phyloP scores from a whole-genome alignment of 2,797 vertebrate genomes.

The Alcedo atthis region DNA sequence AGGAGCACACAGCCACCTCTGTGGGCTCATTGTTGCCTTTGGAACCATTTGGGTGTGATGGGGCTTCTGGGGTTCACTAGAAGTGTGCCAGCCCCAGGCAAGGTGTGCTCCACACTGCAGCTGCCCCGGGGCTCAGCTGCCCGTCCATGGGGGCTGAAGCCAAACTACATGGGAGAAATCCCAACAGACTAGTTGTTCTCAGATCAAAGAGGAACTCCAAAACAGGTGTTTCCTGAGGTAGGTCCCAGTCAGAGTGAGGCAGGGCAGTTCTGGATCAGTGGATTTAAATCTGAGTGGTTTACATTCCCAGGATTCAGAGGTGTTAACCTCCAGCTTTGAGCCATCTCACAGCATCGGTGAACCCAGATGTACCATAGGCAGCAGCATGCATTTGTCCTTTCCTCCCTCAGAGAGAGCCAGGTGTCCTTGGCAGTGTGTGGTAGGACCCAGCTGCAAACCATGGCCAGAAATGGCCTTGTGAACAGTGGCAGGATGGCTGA shows the following conservation, averaged over 20 bases:
- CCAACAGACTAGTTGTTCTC: not conserved
- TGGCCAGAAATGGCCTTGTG: not conserved
- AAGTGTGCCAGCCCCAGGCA: not conserved
- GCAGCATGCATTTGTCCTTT: not conserved
- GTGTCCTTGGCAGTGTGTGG: not conserved
- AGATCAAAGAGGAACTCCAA: not conserved
- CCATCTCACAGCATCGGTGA: not conserved
- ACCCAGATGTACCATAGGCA: not conserved
- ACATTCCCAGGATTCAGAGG: not conserved
- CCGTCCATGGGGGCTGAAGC: not conserved
- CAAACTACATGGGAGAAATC: not conserved
- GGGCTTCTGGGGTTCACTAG: not conserved
- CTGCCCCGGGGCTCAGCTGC: not conserved
- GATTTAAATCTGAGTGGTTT: not conserved
- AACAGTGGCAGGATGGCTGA: not conserved
- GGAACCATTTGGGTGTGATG: not conserved
- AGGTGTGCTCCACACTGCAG: not conserved
- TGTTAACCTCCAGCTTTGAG: not conserved
- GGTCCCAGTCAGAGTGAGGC: accelerated
- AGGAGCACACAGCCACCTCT: not conserved
- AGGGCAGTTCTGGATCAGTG: not conserved
- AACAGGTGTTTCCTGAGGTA: not conserved
- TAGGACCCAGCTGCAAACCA: not conserved
- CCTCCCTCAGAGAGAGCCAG: not conserved
- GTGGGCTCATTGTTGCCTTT: not conserved